Conservation (phyloP, 2,888 invertebrate genomes). For the Lochmaea crataegi region DNA sequence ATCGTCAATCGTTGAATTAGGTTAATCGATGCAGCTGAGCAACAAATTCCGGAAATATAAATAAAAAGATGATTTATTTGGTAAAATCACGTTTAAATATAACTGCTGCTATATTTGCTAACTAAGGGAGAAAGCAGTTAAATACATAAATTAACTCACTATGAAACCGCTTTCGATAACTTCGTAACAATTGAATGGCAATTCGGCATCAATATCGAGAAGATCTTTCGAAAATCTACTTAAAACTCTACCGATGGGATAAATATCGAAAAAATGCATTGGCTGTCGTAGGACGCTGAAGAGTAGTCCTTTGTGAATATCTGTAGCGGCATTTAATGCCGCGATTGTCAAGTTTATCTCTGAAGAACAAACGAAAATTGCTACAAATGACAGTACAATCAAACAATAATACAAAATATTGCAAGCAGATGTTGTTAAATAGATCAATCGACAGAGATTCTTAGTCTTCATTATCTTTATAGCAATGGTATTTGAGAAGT, state of each 20-base stretch:
- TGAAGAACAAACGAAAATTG: conserved; percentile 67
- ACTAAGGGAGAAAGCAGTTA: not conserved
- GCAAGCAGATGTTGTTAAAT: conserved; percentile 21
- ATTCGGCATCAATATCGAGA: conserved; percentile 73
- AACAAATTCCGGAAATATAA: too few species aligned
- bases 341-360: conserved; percentile 71
- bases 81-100: conserved; percentile 53
- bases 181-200: conserved; percentile 67
- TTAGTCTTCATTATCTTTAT: not conserved
- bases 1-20: too few species aligned
- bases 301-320: conserved; percentile 71
- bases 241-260: conserved; percentile 76
- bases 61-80: too few species aligned
- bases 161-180: conserved; percentile 63
- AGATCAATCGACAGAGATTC: conserved; percentile 1
- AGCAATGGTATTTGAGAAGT: too few species aligned
- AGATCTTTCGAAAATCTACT: conserved; percentile 78
- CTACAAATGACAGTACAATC: conserved; percentile 58
- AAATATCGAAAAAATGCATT: conserved; percentile 77
- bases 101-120: conserved; percentile 52
- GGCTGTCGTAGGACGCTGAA: conserved; percentile 71
- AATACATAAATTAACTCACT: conserved; percentile 55
- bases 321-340: conserved; percentile 70
- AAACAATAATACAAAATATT: conserved; percentile 24
- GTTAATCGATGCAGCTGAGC: too few species aligned